Evolutionary conservation across 2,888 invertebrate genomes (phyloP).

Genomic region (Frankliniella intonsa): DNA sequence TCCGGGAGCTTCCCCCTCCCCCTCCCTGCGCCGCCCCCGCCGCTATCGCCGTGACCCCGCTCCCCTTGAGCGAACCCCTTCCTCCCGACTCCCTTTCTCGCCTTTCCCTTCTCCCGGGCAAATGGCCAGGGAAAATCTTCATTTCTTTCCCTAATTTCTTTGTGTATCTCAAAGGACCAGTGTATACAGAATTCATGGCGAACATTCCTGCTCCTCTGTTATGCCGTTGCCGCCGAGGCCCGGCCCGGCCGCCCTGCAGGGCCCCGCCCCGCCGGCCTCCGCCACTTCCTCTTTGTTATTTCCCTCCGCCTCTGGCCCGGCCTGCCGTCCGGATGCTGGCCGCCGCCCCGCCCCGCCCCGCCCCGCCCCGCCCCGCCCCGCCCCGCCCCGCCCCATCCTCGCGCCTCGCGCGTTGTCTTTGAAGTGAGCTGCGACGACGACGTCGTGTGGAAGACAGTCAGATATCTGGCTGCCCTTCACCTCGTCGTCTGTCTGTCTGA

Average conservation of each 20-base stretch:
- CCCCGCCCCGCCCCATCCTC: background rate
- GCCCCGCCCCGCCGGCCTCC: too few relatives aligned
- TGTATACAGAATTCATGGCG: constrained; percentile 23
- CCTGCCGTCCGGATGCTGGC: background rate
- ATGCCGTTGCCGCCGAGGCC: background rate
- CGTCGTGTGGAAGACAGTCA: too few relatives aligned
- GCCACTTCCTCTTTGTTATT: background rate
- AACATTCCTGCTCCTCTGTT: background rate
- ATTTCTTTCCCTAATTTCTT: constrained; percentile 27
- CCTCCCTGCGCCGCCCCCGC: background rate
- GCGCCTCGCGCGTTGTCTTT: background rate
- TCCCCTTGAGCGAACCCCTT: background rate
- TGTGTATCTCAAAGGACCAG: constrained; percentile 24
- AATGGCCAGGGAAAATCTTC: constrained; percentile 18
- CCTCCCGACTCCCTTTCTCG: background rate
- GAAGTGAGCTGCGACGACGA: background rate
- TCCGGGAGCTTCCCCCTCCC: background rate
- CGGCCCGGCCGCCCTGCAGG: too few relatives aligned
- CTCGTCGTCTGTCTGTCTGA: too few relatives aligned
- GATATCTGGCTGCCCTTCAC: background rate
- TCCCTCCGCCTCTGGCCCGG: background rate
- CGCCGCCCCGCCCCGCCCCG: background rate
- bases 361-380: background rate
- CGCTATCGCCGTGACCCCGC: background rate
- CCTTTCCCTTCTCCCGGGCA: background rate